Evolutionary conservation across 2,797 vertebrate genomes (phyloP), one percentile per base, ranked within the genome.

Genomic region (Galago senegalensis): DNA sequence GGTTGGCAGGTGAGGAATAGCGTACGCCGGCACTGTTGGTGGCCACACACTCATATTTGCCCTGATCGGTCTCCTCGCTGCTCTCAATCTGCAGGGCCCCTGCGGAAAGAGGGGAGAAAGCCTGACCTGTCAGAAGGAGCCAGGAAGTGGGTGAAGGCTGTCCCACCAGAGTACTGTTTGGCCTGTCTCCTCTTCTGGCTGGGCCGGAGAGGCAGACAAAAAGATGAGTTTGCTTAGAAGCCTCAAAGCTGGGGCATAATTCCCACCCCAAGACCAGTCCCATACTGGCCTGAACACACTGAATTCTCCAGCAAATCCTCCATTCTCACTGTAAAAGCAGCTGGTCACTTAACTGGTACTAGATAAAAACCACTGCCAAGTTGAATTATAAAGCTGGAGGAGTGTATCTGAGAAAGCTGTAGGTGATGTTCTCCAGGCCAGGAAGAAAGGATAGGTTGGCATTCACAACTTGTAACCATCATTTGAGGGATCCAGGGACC

Each of bases 41-140:
- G 96, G 99, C 99, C 98, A 99, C 99, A 21, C 99, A 99, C 98
- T 99, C 99, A 61, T 99, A 99, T 98, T 99, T 99, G 98, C 99
- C 99, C 99, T 99, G 99, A 98, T 99, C 99, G 0, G 99, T 99
- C 99, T 99, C 99, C 98, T 99, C 99, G 5, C 99, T 99, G 99
- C 99, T 99, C 98, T 99, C 99, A 3, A 99, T 99, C 99, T 99
- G 99, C 98, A 99, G 99, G 98, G 99, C 99, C 98, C 99, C 99
- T 99, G 99, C 0, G 40, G 94, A 97, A 95, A 98, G 97, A 98
- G 81, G 83, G 83, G 93, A 61, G 34, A 79, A 72, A 7, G 7
- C 90, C 12, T 4, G 76, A 37, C 65, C 58, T 16, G 18, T 91
- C 81, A 5, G 76, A 25, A 14, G 63, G 0, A 3, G 20, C 37